Percentiles rank a stretch among this genome's conserved stretches.
These are phyloP conservation scores for Enhydra lutris DNA, from an alignment of 2,113 vertebrate genomes.

Conservation along the genomic window DNA sequence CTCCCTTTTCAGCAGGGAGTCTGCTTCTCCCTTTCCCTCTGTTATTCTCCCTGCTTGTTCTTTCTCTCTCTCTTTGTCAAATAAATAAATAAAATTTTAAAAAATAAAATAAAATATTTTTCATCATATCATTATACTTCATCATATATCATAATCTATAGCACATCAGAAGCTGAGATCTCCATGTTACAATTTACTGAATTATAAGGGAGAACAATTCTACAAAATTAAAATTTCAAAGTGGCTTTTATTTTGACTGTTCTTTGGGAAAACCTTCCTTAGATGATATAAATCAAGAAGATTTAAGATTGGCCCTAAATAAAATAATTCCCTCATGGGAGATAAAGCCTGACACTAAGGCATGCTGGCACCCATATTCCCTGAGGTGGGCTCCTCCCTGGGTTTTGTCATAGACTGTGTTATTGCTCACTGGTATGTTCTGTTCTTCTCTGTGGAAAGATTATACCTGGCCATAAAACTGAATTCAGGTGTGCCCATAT, in stretches of 20 bases:
- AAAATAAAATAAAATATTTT: background rate
- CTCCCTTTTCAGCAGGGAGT: background rate
- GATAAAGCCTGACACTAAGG: background rate
- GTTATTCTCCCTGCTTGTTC: background rate
- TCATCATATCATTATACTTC: background rate
- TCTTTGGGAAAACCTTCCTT: background rate
- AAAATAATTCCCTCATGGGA: background rate
- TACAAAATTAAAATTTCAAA: slow-evolving; percentile 3
- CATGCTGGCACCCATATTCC: background rate
- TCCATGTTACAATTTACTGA: background rate
- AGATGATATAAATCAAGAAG: background rate
- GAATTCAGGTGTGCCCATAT: fast-evolving
- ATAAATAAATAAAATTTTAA: background rate
- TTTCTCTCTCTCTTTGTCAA: too few relatives aligned
- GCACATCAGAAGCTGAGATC: background rate
- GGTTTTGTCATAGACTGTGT: background rate
- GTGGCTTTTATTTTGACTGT: background rate
- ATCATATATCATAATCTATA: background rate
- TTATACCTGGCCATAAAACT: background rate
- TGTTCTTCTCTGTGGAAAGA: background rate
- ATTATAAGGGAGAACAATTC: background rate
- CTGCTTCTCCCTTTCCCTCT: background rate
- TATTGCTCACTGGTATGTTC: background rate
- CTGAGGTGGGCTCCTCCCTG: fast-evolving
- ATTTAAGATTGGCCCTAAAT: background rate